These are phyloP conservation scores for Monopterus albus DNA, from an alignment of 2,113 vertebrate species.

Conservation along the genomic window DNA sequence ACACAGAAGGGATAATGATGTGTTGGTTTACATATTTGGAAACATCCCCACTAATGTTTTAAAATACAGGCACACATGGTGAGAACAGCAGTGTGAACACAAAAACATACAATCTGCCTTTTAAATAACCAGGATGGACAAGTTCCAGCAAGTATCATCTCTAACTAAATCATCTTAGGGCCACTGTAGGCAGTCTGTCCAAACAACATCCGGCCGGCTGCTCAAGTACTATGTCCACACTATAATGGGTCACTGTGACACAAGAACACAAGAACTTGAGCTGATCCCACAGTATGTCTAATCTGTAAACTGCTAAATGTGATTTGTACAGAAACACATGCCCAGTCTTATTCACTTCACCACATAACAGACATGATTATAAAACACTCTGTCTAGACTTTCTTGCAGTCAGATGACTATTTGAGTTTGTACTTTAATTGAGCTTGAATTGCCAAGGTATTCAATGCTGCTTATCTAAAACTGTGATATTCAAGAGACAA, in stretches of 20 bases:
- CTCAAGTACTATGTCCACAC: background rate
- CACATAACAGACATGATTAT: conserved; percentile 46
- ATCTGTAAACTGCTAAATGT: conserved; percentile 42
- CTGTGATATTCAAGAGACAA: conserved; percentile 19
- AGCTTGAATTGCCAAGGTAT: background rate
- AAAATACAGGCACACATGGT: background rate
- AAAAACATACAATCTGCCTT: background rate
- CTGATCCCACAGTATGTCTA: conserved; percentile 23
- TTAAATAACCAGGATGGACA: conserved; percentile 20
- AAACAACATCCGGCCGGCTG: conserved; percentile 22
- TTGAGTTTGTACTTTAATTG: conserved; percentile 6
- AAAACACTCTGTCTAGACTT: conserved; percentile 21
- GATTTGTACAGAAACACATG: conserved; percentile 39
- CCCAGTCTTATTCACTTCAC: conserved; percentile 35
- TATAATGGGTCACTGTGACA: conserved; percentile 32
- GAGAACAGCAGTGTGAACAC: background rate
- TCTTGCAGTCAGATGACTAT: conserved; percentile 8
- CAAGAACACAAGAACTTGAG: conserved; percentile 17
- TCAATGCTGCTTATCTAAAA: background rate
- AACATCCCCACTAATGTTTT: background rate
- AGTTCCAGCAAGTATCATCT: background rate
- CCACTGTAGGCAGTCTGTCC: background rate
- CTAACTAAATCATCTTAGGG: conserved; percentile 10
- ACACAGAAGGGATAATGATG: conserved; percentile 32
- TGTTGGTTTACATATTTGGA: conserved; percentile 23